These are phyloP conservation scores for Lacerta bilineata DNA, from an alignment of 2,797 vertebrate genomes.

Conservation along the genomic window DNA sequence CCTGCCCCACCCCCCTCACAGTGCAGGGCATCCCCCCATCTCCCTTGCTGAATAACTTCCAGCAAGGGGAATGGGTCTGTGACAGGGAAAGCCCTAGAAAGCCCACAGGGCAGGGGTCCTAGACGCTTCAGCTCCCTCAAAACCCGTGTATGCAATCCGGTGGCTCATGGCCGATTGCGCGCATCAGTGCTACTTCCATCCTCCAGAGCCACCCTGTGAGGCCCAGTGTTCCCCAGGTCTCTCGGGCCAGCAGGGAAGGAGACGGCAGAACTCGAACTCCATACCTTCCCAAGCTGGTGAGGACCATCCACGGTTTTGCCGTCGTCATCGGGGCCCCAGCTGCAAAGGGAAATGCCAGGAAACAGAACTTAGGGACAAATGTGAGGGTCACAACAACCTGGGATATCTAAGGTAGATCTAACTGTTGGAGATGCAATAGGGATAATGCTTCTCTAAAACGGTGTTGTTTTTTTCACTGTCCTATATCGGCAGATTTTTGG, in stretches of 20 bases:
- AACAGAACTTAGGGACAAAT: background rate
- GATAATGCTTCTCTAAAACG: no score
- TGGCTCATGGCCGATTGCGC: accelerated
- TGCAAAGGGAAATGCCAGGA: constrained; percentile 69
- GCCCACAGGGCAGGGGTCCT: background rate
- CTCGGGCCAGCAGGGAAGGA: background rate
- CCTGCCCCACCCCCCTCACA: accelerated
- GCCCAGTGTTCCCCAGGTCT: background rate
- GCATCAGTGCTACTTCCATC: no score
- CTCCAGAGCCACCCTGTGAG: background rate
- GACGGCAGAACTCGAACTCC: background rate
- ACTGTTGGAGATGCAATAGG: no score
- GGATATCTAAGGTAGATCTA: background rate
- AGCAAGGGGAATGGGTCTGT: background rate
- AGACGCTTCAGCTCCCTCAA: background rate
- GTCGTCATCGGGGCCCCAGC: constrained; percentile 98
- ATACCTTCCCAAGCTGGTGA: constrained; percentile 95
- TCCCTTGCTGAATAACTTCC: background rate
- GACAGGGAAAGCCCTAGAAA: background rate
- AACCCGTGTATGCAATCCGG: no score
- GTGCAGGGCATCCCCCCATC: no score
- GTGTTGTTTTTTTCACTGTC: no score
- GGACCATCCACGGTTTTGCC: constrained; percentile 97
- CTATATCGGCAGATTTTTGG: no score
- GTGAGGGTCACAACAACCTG: background rate